Conservation (phyloP, 2,113 vertebrate genomes). For the Callorhinus ursinus region DNA sequence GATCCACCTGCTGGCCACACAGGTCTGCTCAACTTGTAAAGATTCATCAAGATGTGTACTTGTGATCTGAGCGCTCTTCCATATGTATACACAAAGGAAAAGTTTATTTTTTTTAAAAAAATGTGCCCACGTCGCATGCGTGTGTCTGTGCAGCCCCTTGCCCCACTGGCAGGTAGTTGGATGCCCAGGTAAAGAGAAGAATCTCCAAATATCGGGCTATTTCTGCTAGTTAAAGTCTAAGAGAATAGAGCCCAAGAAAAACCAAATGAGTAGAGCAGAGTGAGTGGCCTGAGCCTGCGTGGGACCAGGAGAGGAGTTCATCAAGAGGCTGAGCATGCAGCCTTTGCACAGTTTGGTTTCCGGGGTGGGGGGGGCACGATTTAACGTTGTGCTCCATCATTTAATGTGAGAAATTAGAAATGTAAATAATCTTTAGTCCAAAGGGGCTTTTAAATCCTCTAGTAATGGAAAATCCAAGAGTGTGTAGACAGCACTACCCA, state of each 20-base stretch:
- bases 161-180: not conserved
- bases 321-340: not conserved
- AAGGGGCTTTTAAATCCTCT: constrained; percentile 72
- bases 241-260: not conserved
- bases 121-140: not conserved
- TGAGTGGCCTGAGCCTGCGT: not conserved
- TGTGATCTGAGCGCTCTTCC: not conserved
- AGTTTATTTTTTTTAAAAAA: not conserved
- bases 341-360: not conserved
- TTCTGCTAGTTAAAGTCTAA: not conserved
- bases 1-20: not conserved
- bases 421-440: constrained; percentile 61
- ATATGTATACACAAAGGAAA: not conserved
- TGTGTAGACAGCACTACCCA: constrained; percentile 51
- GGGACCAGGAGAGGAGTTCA: not conserved
- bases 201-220: not conserved
- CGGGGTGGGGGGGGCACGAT: not conserved
- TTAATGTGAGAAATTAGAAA: constrained; percentile 68
- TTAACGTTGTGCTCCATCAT: not conserved
- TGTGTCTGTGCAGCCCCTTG: not conserved
- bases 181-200: not conserved
- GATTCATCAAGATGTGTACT: not conserved
- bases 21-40: not conserved
- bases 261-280: not conserved
- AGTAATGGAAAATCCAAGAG: constrained; percentile 78